These are phyloP conservation scores for Leptinotarsa juncta DNA, from an alignment of 2,888 invertebrate genomes.

Conservation along the genomic window DNA sequence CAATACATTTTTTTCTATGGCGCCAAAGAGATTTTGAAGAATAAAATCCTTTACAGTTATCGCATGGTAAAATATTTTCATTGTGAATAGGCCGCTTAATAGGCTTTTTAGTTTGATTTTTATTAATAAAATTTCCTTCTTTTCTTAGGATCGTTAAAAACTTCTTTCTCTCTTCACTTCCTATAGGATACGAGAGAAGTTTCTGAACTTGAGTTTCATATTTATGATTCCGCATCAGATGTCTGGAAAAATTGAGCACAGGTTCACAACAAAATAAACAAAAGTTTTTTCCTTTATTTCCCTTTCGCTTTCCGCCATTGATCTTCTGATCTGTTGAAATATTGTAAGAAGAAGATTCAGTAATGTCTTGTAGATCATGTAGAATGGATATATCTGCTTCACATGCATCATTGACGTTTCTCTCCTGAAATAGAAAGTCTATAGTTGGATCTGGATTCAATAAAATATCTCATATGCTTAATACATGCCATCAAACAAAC, in stretches of 20 bases:
- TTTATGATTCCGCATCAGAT: not conserved
- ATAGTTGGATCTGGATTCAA: not conserved
- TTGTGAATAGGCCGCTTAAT: not conserved
- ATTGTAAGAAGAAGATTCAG: not conserved
- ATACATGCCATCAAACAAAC: conserved; percentile 7
- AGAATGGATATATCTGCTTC: not conserved
- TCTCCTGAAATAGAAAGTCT: not conserved
- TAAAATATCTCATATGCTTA: not conserved
- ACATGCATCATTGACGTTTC: not conserved
- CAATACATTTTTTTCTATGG: not conserved
- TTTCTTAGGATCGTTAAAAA: not conserved
- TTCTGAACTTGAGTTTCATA: conserved; percentile 7
- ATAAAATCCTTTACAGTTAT: not conserved
- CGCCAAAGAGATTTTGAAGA: not conserved
- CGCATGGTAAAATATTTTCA: conserved; percentile 1
- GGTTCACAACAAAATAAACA: conserved; percentile 6
- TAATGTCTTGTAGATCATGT: not conserved
- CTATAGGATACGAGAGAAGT: conserved; percentile 7
- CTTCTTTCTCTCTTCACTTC: not conserved
- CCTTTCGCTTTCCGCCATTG: not conserved
- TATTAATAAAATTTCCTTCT: not conserved
- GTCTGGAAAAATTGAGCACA: conserved; percentile 3
- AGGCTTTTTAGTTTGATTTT: not conserved
- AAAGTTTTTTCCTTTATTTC: not conserved
- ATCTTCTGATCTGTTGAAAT: not conserved